Conservation (phyloP, 2,888 invertebrate genomes). For the Pristionchus japonicus region DNA sequence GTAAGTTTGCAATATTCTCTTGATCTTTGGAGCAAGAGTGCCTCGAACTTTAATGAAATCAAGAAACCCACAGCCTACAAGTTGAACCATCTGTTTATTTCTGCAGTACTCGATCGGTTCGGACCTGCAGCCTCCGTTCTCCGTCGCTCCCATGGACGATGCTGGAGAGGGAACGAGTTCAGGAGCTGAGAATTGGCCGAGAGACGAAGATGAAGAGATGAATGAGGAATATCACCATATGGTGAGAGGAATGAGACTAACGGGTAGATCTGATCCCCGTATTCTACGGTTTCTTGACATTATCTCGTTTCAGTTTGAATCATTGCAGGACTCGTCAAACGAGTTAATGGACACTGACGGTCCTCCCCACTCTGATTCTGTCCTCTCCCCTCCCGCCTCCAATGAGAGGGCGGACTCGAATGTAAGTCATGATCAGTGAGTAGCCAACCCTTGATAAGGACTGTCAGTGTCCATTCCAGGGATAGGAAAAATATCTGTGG, state of each 20-base stretch:
- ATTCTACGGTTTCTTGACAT: neutral
- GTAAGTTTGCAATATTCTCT: neutral
- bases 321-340: neutral
- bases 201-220: neutral
- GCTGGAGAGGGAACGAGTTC: conserved; percentile 41
- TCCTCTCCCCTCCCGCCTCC: conserved; percentile 39
- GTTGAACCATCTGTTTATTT: too few relatives aligned
- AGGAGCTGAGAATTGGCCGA: conserved; percentile 21
- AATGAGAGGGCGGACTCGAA: conserved; percentile 36
- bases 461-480: too few relatives aligned
- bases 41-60: neutral
- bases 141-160: neutral
- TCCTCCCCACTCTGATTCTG: conserved; percentile 19
- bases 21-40: neutral
- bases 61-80: too few relatives aligned
- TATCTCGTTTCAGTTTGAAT: neutral
- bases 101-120: neutral
- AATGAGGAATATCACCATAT: neutral
- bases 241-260: too few relatives aligned
- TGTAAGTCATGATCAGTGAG: neutral
- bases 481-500: neutral
- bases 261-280: too few relatives aligned
- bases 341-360: conserved; percentile 22
- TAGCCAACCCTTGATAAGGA: too few relatives aligned
- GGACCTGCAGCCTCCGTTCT: neutral